Base-by-base conservation (phyloP, 2,113 vertebrate species). In the Stegostoma tigrinum region DNA sequence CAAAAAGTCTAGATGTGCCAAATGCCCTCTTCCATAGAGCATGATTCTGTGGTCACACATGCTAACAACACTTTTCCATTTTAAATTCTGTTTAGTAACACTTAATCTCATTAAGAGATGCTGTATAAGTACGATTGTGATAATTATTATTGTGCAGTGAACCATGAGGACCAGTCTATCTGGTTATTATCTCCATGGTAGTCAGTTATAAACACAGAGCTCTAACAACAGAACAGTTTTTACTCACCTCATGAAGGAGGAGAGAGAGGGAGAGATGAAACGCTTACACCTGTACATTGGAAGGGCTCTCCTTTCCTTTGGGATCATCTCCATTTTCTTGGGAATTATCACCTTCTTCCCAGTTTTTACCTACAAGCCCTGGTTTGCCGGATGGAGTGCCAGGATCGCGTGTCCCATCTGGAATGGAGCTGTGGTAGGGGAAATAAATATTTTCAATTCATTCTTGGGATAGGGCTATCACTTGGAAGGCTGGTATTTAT, bases 351-450 rank as follows among this genome's bases (percentile, higher is more conserved):
- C 96, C 45, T 98, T 97, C 96, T 97, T 96, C 12, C 97, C 96
- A 1, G 83, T 97, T 78, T 97, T 97, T 95, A 96, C 95, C 90
- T 97, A 87, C 38, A 96, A 97, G 34, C 87, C 96, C 87, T 96
- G 96, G 86, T 97, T 97, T 96, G 42, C 96, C 0, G 96, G 97
- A 87, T 97, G 97, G 96, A 98, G 96, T 0, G 8, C 96, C 95
- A 96, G 95, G 96, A 97, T 97, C 34, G 48, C 96, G 61, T 96
- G 97, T 96, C 96, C 96, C 75, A 95, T 97, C 96, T 98, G 97
- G 97, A 97, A 97, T 2, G 96, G 97, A 96, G 96, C 96, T 97
- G 96, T 97, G 96, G 96, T 97, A 97, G 96, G 97, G 96, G 95
- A 38, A 94, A 10, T 86, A 68, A 17, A 45, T 24, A 2, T 10